phyloP scores from a whole-genome alignment of 2,888 invertebrate species.

The Apamea crenata region DNA sequence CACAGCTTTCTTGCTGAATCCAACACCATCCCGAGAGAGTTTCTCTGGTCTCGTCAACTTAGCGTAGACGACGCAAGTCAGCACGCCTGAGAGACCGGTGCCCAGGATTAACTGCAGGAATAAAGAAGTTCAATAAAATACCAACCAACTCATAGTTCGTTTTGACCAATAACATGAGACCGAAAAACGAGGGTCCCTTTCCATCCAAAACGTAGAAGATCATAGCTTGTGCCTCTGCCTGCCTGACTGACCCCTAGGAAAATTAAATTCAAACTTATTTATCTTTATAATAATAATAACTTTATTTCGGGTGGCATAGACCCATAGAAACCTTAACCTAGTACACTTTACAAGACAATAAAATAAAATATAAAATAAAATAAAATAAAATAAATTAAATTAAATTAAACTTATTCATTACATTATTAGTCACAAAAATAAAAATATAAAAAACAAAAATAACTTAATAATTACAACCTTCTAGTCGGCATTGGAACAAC shows the following conservation, averaged over 20 bases:
- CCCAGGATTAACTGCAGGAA: constrained; percentile 84
- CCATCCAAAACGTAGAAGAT: not conserved
- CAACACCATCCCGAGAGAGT: constrained; percentile 93
- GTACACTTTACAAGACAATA: too few species aligned
- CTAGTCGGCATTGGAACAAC: too few species aligned
- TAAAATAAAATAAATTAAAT: too few species aligned
- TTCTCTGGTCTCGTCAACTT: constrained; percentile 95
- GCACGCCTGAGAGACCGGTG: constrained; percentile 88
- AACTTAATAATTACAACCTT: too few species aligned
- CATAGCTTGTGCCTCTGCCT: not conserved
- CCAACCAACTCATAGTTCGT: not conserved
- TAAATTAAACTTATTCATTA: too few species aligned
- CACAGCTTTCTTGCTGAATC: constrained; percentile 95
- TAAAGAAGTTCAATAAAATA: not conserved
- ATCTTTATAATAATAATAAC: too few species aligned
- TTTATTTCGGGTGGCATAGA: too few species aligned
- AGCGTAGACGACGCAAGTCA: constrained; percentile 93
- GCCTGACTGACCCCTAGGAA: not conserved
- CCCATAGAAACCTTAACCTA: too few species aligned
- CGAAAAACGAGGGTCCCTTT: too few species aligned
- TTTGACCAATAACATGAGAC: not conserved
- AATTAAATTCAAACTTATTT: not conserved
- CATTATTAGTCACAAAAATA: too few species aligned
- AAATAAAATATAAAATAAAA: too few species aligned
- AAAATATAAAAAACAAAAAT: too few species aligned